These are phyloP conservation scores for Rhagonycha fulva DNA, from an alignment of 2,888 invertebrate genomes.

Conservation along the genomic window DNA sequence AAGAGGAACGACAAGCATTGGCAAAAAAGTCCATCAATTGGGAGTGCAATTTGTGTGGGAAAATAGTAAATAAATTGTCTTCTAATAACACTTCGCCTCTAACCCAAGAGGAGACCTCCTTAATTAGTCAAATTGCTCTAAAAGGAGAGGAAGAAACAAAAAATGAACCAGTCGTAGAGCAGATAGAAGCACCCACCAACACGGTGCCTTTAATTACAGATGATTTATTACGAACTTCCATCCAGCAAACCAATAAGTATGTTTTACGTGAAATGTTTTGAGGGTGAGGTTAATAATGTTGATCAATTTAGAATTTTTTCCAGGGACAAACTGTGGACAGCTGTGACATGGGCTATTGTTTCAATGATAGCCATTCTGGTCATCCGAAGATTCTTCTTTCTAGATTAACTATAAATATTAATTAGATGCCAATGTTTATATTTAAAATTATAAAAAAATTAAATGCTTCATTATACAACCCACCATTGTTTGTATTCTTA, in stretches of 20 bases:
- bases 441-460: background rate
- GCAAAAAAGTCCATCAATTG: constrained; percentile 74
- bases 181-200: constrained; percentile 30
- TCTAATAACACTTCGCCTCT: constrained; percentile 50
- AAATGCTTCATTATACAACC: background rate
- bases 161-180: constrained; percentile 39
- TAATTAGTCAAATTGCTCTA: constrained; percentile 60
- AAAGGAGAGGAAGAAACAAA: constrained; percentile 54
- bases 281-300: background rate
- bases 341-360: constrained; percentile 55
- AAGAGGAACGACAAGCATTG: constrained; percentile 79
- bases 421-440: background rate
- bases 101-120: constrained; percentile 59
- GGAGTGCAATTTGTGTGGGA: constrained; percentile 68
- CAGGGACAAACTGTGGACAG: constrained; percentile 58
- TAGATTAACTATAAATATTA: constrained; percentile 33
- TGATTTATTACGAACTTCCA: constrained; percentile 42
- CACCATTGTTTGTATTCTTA: background rate
- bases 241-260: constrained; percentile 51
- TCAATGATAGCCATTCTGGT: constrained; percentile 56
- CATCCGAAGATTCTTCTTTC: constrained; percentile 57
- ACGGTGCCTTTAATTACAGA: constrained; percentile 22
- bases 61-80: constrained; percentile 59
- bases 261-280: constrained; percentile 16
- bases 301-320: constrained; percentile 32